Evolutionary conservation across 2,888 invertebrate genomes (phyloP).

Genomic region (Perizoma flavofasciatum): DNA sequence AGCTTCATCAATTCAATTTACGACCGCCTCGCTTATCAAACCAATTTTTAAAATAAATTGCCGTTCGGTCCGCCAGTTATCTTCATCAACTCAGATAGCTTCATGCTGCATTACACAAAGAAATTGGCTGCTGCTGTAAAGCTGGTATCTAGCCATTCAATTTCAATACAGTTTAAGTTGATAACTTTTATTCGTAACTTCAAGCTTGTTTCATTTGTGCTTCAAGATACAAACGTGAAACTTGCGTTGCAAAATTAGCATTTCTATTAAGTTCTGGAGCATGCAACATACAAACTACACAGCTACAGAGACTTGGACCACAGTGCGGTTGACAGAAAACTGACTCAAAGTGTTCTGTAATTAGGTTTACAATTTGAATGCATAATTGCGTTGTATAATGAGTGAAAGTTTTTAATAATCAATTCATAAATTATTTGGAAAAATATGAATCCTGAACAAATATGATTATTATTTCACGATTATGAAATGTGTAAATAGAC

Average conservation of each 20-base stretch:
- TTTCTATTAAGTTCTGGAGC: slow-evolving; percentile 28
- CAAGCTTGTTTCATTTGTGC: slow-evolving; percentile 24
- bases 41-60: slow-evolving; percentile 31
- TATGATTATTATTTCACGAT: no score
- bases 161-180: slow-evolving; percentile 32
- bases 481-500: no score
- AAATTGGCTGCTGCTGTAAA: slow-evolving; percentile 38
- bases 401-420: no score
- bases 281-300: slow-evolving; percentile 23
- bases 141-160: slow-evolving; percentile 32
- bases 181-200: slow-evolving; percentile 32
- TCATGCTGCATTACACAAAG: slow-evolving; percentile 35
- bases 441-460: no score
- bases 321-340: no score
- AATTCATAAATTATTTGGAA: no score
- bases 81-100: slow-evolving; percentile 33
- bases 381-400: no score
- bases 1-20: slow-evolving; percentile 7
- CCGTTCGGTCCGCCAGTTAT: slow-evolving; percentile 20
- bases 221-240: slow-evolving; percentile 31
- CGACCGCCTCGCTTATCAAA: slow-evolving; percentile 19
- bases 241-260: slow-evolving; percentile 36
- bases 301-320: not conserved
- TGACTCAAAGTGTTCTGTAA: no score
- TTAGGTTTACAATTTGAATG: no score